Percentiles rank a stretch among this genome's conserved stretches.
Evolutionary conservation across 2,888 invertebrate genomes (phyloP).

Genomic region (Petrophora chlorosata): DNA sequence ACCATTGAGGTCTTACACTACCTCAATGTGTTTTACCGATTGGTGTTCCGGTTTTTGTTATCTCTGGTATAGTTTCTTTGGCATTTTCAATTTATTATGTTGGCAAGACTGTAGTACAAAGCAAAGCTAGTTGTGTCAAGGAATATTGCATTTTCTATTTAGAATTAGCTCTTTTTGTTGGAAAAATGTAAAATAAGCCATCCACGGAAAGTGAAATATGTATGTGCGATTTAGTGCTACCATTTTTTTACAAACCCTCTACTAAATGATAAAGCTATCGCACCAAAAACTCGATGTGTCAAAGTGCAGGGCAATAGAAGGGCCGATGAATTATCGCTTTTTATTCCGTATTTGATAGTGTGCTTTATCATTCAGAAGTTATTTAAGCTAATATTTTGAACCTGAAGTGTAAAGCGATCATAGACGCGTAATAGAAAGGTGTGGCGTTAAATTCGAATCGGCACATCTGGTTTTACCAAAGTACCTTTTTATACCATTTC

Average conservation of each 20-base stretch:
- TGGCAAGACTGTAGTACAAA: slow-evolving; percentile 69
- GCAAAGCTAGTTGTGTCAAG: slow-evolving; percentile 79
- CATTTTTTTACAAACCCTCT: slow-evolving; percentile 14
- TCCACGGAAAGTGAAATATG: slow-evolving; percentile 41
- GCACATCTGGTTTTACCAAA: slow-evolving; percentile 60
- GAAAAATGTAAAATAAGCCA: slow-evolving; percentile 58
- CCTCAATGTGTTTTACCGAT: no score
- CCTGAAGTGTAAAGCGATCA: slow-evolving; percentile 2
- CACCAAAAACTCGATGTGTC: slow-evolving; percentile 66
- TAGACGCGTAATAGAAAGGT: slow-evolving; percentile 25
- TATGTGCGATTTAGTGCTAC: slow-evolving; percentile 39
- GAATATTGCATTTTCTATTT: slow-evolving; percentile 70
- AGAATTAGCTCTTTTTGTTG: slow-evolving; percentile 34
- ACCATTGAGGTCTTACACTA: no score
- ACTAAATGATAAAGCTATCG: slow-evolving; percentile 31
- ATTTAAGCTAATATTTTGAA: slow-evolving; percentile 7
- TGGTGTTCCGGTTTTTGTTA: background rate
- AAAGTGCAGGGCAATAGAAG: slow-evolving; percentile 66
- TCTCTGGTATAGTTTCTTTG: slow-evolving; percentile 11
- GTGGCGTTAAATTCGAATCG: slow-evolving; percentile 56
- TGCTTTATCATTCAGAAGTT: slow-evolving; percentile 36
- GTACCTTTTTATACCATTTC: slow-evolving; percentile 47
- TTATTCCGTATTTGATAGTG: slow-evolving; percentile 48
- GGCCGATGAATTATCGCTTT: slow-evolving; percentile 65
- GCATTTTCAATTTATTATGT: slow-evolving; percentile 39